Evolutionary conservation across 2,797 vertebrate species (phyloP).

Genomic region (Eptatretus atami): DNA sequence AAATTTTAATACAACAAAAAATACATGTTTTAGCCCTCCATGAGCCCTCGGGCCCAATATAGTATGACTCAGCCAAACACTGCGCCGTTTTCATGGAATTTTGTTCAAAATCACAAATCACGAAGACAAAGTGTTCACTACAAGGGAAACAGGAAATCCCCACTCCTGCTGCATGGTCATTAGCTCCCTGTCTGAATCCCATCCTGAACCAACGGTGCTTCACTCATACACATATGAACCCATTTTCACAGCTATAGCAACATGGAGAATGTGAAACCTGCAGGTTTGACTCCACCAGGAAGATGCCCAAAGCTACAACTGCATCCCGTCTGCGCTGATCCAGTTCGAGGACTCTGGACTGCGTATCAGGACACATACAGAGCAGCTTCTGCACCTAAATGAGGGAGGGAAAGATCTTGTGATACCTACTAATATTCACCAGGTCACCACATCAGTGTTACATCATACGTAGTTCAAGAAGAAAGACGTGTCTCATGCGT

Average conservation of each 20-base stretch:
- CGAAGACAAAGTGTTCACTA: too few species aligned
- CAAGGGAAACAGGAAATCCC: too few species aligned
- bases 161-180: too few species aligned
- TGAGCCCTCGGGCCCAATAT: neutral
- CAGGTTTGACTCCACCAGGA: constrained; percentile 67
- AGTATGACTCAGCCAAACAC: neutral
- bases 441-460: neutral
- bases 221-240: too few species aligned
- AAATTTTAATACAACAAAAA: neutral
- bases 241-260: neutral
- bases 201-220: too few species aligned
- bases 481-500: neutral
- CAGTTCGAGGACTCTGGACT: constrained; percentile 64
- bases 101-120: too few species aligned
- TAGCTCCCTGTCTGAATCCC: too few species aligned
- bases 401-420: neutral
- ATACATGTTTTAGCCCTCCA: neutral
- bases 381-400: constrained; percentile 67
- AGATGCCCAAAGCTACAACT: constrained; percentile 76
- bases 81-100: too few species aligned
- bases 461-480: neutral
- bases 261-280: constrained; percentile 25
- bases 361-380: constrained; percentile 88
- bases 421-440: neutral
- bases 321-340: constrained; percentile 78